Conservation (phyloP, 2,797 vertebrate species). For the Chaunax sp. region DNA sequence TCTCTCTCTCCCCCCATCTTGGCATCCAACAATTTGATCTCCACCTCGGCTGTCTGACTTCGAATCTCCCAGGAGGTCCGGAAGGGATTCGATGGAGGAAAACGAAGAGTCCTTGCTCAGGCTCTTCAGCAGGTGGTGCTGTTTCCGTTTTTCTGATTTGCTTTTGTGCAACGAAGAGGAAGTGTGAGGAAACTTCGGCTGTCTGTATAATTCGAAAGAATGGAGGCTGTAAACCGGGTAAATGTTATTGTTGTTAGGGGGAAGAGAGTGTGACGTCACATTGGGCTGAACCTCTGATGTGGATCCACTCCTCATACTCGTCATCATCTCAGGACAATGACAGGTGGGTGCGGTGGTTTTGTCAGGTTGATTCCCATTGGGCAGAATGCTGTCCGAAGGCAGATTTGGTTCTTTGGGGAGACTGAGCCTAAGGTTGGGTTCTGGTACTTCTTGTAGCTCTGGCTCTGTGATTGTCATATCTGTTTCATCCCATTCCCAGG, state of each 20-base stretch:
- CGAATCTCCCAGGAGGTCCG: conserved; percentile 87
- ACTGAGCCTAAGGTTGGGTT: conserved; percentile 57
- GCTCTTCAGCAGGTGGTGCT: conserved; percentile 85
- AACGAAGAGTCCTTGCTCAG: conserved; percentile 92
- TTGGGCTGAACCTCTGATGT: conserved; percentile 10
- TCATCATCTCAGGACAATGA: conserved; percentile 20
- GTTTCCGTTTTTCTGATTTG: conserved; percentile 68
- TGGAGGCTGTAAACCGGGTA: conserved; percentile 95
- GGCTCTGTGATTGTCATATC: conserved; percentile 90
- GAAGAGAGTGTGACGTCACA: background rate
- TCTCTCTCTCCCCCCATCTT: background rate
- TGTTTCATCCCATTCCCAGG: conserved; percentile 98
- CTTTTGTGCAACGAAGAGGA: conserved; percentile 54
- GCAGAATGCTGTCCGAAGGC: background rate
- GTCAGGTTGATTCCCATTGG: background rate
- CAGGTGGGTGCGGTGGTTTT: background rate
- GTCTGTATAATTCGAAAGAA: conserved; percentile 85
- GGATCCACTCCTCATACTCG: background rate
- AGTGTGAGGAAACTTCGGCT: conserved; percentile 70
- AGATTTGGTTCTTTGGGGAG: conserved; percentile 51
- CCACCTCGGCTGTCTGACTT: conserved; percentile 31
- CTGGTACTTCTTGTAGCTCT: conserved; percentile 76
- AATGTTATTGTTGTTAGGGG: conserved; percentile 62
- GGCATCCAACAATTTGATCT: background rate
- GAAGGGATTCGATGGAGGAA: conserved; percentile 92